phyloP scores from a whole-genome alignment of 2,113 vertebrate genomes.

The Hemicordylus capensis region DNA sequence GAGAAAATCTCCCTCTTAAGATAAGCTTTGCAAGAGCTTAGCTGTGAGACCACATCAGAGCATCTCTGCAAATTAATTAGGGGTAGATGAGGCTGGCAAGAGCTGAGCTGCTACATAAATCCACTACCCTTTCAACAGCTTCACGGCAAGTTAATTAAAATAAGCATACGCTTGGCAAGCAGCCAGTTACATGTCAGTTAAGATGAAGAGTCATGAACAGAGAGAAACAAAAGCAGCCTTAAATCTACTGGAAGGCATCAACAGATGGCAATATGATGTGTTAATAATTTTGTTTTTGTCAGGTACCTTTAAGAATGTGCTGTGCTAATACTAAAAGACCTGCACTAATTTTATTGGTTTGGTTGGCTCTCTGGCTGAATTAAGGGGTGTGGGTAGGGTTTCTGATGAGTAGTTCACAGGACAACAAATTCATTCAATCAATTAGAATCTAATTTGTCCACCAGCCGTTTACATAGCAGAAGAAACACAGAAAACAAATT shows the following conservation, averaged over 20 bases:
- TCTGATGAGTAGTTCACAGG: not conserved
- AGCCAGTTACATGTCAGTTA: not conserved
- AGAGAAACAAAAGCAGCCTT: conserved; percentile 2
- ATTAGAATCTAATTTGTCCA: no score
- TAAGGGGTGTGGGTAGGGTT: not conserved
- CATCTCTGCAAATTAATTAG: not conserved
- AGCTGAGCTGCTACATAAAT: not conserved
- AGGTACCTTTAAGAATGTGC: conserved; percentile 1
- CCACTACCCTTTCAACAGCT: not conserved
- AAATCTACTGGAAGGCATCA: not conserved
- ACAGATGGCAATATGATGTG: conserved; percentile 17
- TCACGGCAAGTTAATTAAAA: conserved; percentile 11
- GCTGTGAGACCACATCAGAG: not conserved
- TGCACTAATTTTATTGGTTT: not conserved
- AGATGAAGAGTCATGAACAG: not conserved
- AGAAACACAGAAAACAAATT: not conserved
- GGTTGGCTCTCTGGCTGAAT: not conserved
- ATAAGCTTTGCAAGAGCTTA: not conserved
- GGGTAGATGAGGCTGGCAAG: not conserved
- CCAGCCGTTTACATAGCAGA: no score
- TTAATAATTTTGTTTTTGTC: not conserved
- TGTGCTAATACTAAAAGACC: conserved; percentile 4
- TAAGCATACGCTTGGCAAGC: not conserved
- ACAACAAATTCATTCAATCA: no score
- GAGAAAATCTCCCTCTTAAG: not conserved